These are phyloP conservation scores for Chymomyza procnemis DNA, from an alignment of 2,888 invertebrate genomes.

Conservation along the genomic window DNA sequence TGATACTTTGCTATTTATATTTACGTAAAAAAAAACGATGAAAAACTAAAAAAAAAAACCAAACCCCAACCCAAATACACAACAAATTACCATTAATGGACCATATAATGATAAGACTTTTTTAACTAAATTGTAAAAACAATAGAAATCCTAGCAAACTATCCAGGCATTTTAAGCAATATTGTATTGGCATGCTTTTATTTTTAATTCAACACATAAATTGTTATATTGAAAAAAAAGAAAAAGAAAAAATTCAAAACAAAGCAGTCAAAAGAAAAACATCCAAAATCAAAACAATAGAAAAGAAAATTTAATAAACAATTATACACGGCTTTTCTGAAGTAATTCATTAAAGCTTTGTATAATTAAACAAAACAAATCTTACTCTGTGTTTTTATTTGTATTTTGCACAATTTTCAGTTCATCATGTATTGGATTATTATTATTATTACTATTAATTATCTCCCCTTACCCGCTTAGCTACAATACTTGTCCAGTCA, in stretches of 20 bases:
- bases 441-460: neutral
- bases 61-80: constrained; percentile 8
- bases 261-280: constrained; percentile 25
- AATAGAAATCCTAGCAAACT: constrained; percentile 22
- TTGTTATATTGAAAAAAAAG: constrained; percentile 44
- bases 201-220: constrained; percentile 50
- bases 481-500: no score
- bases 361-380: constrained; percentile 61
- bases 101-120: constrained; percentile 20
- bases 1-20: constrained; percentile 74
- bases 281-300: constrained; percentile 56
- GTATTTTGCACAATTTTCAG: constrained; percentile 11
- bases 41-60: constrained; percentile 23
- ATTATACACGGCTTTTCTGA: constrained; percentile 69
- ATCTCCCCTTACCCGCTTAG: neutral
- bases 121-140: constrained; percentile 1
- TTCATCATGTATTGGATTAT: constrained; percentile 13
- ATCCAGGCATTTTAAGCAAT: constrained; percentile 40
- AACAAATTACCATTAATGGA: constrained; percentile 34
- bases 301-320: constrained; percentile 60
- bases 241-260: constrained; percentile 24
- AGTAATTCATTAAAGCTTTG: constrained; percentile 66
- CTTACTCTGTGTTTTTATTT: constrained; percentile 63
- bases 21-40: constrained; percentile 33
- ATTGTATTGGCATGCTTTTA: constrained; percentile 41